Base-by-base conservation (phyloP, 2,888 invertebrate species). In the Acanthoscelides obtectus region DNA sequence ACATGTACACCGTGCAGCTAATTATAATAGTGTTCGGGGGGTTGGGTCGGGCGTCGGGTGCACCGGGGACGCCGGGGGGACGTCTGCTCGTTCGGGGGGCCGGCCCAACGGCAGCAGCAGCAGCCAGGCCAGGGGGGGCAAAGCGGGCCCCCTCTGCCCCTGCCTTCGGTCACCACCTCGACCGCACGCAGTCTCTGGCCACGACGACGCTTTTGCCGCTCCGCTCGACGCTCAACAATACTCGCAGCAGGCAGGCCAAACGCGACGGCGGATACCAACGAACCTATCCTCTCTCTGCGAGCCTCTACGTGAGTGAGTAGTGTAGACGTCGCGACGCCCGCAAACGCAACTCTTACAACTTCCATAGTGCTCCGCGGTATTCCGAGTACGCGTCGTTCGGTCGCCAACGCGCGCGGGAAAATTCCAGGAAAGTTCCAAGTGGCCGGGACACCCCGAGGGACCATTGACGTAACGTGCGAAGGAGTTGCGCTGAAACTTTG, bases 181-280 rank as follows among this genome's bases (percentile, higher is more conserved):
- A 82, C 84, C 85, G 82, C 84, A 85, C 84, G 85, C 85, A 85
- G 83, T 84, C 84, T 85, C 83, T 83, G 81, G 81, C 82, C 83
- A 83, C 67, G 81, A 81, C 82, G 83, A 83, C 67, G 67, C 22
- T 22, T 4, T 12, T 68, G 22, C 20, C 22, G 20, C 20, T n/a
- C 68, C 68, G 68, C 25, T 45, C 22, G 12, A 12, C 6, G 45
- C 17, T 17, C 45, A 17, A 45, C 45, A 45, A 45, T 45, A 45
- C 45, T 45, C 45, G 45, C 45, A 45, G 12, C 45, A 45, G 45
- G 45, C 45, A n/a, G n/a, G n/a, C n/a, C n/a, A n/a, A n/a, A n/a
- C n/a, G n/a, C n/a, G n/a, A n/a, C n/a, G n/a, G n/a, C 45, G 12
- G 45, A 45, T 45, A 45, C 45, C 45, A 45, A 45, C n/a, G n/a